Base-by-base conservation (phyloP, 2,797 vertebrate species). In the Poecilia picta region DNA sequence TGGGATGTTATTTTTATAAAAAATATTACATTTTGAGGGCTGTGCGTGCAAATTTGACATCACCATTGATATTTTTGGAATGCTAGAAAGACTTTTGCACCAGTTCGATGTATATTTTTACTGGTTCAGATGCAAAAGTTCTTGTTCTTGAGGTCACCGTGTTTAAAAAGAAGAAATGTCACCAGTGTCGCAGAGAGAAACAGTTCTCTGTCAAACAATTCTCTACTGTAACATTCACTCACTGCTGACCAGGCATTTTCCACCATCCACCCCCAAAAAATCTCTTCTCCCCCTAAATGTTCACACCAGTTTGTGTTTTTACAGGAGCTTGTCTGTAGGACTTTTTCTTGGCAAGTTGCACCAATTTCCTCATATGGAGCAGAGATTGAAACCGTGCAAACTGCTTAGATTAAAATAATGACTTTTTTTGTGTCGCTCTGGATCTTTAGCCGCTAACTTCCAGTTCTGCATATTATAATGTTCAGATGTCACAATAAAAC, bases 291-390 rank as follows among this genome's bases (percentile, higher is more conserved):
- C 0, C 31, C 59, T 64, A n/a, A 20, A 64, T 4, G 31, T 64
- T 36, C 31, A 64, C 59, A 64, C 59, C 31, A 64, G 31, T 64
- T 64, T 64, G 59, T 36, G 15, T 36, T 71, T 71, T 71, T 45
- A 71, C n/a, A 64, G 68, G 68, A 46, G 25, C n/a, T 71, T 28
- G 43, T 71, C 39, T 71, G 39, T 13, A 45, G 41, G 41, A 28
- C 41, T 16, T 71, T 41, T 71, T 43, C 68, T n/a, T 45, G 68
- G 39, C 39, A 25, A n/a, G 25, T 33, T 18, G 59, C 28, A 16
- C 13, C 28, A 16, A 62, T 64, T 64, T 36, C 31, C 59, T 1
- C 31, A 36, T 31, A 18, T 62, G 59, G 41, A 71, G 13, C 20
- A 71, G 68, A 43, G 41, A 71, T 15, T 13, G 23, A 45, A 71